phyloP scores from a whole-genome alignment of 1,140 invertebrate species.

The Probaryconus sp. region DNA sequence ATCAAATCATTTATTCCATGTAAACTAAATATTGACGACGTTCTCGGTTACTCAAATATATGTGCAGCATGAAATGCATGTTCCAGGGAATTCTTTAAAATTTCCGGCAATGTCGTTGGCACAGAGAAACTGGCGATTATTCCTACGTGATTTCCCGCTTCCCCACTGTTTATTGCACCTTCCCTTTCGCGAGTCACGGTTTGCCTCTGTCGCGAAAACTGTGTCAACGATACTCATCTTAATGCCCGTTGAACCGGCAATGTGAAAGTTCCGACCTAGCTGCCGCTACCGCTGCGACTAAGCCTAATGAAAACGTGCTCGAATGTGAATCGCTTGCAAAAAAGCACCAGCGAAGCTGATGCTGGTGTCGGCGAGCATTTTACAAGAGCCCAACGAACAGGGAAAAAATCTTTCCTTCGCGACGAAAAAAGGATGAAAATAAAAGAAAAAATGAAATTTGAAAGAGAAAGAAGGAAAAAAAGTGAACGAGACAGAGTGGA shows the following conservation, averaged over 20 bases:
- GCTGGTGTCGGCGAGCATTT: constrained; percentile 32
- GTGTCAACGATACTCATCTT: constrained; percentile 74
- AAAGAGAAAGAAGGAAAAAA: constrained; percentile 2
- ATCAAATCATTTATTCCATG: constrained; percentile 29
- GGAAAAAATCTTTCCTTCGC: constrained; percentile 27
- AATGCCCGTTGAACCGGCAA: constrained; percentile 68
- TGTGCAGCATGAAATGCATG: constrained; percentile 21
- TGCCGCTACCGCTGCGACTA: constrained; percentile 38
- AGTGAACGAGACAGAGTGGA: not conserved
- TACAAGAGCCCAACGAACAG: constrained; percentile 17
- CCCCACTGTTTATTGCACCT: constrained; percentile 49
- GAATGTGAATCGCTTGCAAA: constrained; percentile 60
- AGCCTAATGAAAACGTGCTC: constrained; percentile 70
- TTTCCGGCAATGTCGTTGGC: constrained; percentile 36
- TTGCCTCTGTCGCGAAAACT: constrained; percentile 62
- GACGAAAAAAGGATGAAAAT: constrained; percentile 15
- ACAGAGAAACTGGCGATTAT: constrained; percentile 39
- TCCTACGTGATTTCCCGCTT: constrained; percentile 42
- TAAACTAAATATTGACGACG: constrained; percentile 35
- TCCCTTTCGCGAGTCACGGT: constrained; percentile 29
- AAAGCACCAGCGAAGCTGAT: constrained; percentile 18
- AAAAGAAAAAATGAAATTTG: constrained; percentile 7
- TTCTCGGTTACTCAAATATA: constrained; percentile 17
- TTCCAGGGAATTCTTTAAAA: constrained; percentile 33
- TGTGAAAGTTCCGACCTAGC: constrained; percentile 58